A percentile compares a stretch with the other conserved stretches of the same genome.
These are phyloP conservation scores for Myodes glareolus DNA, from an alignment of 2,113 vertebrate genomes.

Conservation along the genomic window DNA sequence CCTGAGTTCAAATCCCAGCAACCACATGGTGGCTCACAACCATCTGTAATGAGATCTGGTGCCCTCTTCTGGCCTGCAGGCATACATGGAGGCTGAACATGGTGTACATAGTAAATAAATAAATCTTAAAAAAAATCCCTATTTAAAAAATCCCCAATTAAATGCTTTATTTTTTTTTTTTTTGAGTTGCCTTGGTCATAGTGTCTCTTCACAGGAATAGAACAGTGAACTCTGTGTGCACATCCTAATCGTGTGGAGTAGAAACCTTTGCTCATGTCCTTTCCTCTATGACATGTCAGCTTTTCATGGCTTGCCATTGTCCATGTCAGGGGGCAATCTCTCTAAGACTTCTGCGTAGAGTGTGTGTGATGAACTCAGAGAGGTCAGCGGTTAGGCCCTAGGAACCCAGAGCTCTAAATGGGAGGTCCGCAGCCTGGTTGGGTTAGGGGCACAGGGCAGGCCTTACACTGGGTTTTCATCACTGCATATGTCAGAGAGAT, in stretches of 20 bases:
- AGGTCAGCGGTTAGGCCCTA: not conserved
- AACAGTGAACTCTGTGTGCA: not conserved
- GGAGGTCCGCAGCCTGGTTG: not conserved
- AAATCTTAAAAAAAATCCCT: too few relatives aligned
- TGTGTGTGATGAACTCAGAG: not conserved
- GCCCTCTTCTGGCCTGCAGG: too few relatives aligned
- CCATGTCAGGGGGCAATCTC: not conserved
- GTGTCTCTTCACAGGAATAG: not conserved
- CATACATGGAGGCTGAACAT: too few relatives aligned
- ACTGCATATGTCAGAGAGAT: not conserved
- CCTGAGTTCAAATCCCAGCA: too few relatives aligned
- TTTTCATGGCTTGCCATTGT: too few relatives aligned
- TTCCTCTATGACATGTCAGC: not conserved
- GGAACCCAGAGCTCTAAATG: not conserved
- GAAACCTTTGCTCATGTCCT: not conserved
- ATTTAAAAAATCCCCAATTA: too few relatives aligned
- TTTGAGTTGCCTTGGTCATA: not conserved
- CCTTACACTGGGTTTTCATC: too few relatives aligned
- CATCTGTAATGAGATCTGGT: too few relatives aligned
- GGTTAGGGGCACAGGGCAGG: not conserved
- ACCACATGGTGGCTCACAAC: too few relatives aligned
- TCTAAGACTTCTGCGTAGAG: not conserved
- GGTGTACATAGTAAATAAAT: too few relatives aligned
- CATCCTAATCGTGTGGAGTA: not conserved
- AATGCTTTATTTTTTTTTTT: too few relatives aligned